Conservation (phyloP, 2,113 vertebrate genomes). For the Brachionichthys hirsutus region DNA sequence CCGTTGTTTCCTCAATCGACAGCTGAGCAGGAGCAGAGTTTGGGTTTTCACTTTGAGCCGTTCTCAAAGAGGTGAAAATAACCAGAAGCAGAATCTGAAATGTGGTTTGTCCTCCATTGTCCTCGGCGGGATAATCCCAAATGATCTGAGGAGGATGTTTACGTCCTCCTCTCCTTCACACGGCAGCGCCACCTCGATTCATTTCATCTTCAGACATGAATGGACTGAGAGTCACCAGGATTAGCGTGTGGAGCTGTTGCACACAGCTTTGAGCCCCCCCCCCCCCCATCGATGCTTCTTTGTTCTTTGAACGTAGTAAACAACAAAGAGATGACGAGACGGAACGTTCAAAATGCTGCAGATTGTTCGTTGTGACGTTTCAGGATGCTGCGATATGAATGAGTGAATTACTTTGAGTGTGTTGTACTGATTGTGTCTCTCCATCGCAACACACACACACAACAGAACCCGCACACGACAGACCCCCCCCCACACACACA, state of each 20-base stretch:
- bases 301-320: too few relatives aligned
- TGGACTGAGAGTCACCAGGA: not conserved
- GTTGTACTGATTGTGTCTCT: too few relatives aligned
- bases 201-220: conserved; percentile 13
- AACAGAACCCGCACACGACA: too few relatives aligned
- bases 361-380: not conserved
- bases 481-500: too few relatives aligned
- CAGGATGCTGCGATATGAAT: not conserved
- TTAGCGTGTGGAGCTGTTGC: too few relatives aligned
- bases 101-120: not conserved
- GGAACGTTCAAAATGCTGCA: too few relatives aligned
- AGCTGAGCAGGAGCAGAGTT: not conserved
- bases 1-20: conserved; percentile 24
- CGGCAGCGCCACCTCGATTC: conserved; percentile 12
- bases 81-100: conserved; percentile 4
- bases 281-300: too few relatives aligned
- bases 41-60: not conserved
- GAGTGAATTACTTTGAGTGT: too few relatives aligned
- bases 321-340: too few relatives aligned
- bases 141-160: not conserved
- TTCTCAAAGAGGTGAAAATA: not conserved
- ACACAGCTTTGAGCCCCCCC: too few relatives aligned
- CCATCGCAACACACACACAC: too few relatives aligned
- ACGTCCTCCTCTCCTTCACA: conserved; percentile 14
- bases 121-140: not conserved